phyloP scores from a whole-genome alignment of 2,113 vertebrate species.

The Mormyrus iriodes region DNA sequence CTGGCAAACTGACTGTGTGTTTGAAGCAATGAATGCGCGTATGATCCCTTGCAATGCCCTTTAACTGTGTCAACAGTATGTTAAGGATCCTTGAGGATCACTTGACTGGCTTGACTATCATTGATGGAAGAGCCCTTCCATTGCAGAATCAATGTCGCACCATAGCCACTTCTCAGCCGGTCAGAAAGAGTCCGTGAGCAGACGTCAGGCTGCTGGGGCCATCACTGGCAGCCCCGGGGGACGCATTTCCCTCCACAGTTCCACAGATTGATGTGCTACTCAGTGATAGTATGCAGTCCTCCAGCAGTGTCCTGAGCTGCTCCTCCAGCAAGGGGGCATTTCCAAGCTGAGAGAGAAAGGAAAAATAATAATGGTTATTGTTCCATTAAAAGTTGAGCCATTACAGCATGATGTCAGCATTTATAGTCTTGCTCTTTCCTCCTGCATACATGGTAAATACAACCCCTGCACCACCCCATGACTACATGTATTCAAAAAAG shows the following conservation, averaged over 20 bases:
- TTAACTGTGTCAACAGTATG: not conserved
- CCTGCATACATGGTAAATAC: not conserved
- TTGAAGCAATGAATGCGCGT: not conserved
- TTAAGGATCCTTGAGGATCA: not conserved
- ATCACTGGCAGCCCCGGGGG: not conserved
- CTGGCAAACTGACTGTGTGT: not conserved
- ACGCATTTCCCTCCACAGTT: not conserved
- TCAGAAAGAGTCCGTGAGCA: not conserved
- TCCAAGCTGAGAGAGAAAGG: constrained; percentile 37
- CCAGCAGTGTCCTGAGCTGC: constrained; percentile 53
- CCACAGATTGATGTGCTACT: constrained; percentile 27
- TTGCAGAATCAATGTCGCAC: not conserved
- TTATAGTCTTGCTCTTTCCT: not conserved
- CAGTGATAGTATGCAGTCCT: constrained; percentile 48
- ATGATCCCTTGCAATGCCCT: not conserved
- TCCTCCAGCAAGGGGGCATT: constrained; percentile 41
- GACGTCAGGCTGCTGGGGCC: not conserved
- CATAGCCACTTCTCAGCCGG: not conserved
- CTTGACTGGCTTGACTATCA: not conserved
- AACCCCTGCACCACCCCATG: not conserved
- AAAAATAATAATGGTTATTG: not conserved
- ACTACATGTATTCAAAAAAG: not conserved
- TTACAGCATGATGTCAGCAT: not conserved
- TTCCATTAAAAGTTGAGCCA: constrained; percentile 15
- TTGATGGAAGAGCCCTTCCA: not conserved